These are phyloP conservation scores for Columba guinea DNA, from an alignment of 2,797 vertebrate genomes.

Conservation along the genomic window DNA sequence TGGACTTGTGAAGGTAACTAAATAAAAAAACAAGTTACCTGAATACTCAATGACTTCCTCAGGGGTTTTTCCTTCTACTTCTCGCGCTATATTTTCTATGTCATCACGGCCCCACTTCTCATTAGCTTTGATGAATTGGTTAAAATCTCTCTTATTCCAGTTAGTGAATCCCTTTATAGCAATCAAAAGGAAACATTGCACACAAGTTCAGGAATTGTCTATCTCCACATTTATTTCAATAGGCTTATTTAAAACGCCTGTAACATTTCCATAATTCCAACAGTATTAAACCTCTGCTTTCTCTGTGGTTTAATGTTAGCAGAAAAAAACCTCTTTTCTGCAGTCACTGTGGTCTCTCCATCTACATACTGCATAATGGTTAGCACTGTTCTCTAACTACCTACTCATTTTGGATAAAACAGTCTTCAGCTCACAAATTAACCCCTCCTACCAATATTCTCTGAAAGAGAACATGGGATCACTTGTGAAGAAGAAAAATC, in stretches of 20 bases:
- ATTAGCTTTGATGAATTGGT: constrained; percentile 99
- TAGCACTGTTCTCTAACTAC: neutral
- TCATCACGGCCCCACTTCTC: constrained; percentile 99
- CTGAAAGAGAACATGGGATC: neutral
- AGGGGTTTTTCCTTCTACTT: constrained; percentile 97
- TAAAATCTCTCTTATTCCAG: constrained; percentile 99
- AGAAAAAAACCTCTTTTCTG: neutral
- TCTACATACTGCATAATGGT: neutral
- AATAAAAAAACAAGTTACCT: constrained; percentile 75
- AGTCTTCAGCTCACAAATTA: neutral
- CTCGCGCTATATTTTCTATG: constrained; percentile 97
- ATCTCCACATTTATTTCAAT: neutral
- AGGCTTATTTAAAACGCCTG: neutral
- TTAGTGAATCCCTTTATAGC: constrained; percentile 92
- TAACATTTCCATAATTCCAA: neutral
- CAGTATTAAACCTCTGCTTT: neutral
- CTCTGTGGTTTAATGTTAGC: neutral
- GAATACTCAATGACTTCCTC: constrained; percentile 99
- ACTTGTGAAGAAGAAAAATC: neutral
- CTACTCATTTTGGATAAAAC: neutral
- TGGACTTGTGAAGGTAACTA: rapidly evolving
- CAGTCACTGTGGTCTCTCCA: neutral
- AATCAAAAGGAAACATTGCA: constrained; percentile 19
- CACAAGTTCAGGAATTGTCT: neutral
- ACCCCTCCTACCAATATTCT: neutral